These are phyloP conservation scores for Enoplosus armatus DNA, from an alignment of 2,797 vertebrate species.

Conservation along the genomic window DNA sequence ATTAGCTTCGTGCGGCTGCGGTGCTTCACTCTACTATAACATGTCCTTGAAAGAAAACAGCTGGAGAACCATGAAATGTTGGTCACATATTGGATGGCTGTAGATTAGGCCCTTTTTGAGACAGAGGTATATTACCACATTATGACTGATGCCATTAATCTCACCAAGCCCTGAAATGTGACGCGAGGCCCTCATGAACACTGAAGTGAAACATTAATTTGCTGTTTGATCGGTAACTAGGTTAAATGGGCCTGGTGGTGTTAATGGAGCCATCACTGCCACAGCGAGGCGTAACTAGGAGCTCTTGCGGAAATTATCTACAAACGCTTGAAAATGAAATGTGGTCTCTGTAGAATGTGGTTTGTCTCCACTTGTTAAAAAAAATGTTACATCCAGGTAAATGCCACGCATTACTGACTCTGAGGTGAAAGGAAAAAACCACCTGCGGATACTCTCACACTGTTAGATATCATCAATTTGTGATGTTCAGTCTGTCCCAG, in stretches of 20 bases:
- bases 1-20: conserved; percentile 71
- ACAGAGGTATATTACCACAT: conserved; percentile 42
- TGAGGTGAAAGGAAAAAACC: conserved; percentile 45
- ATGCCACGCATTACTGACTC: conserved; percentile 45
- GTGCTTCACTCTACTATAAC: conserved; percentile 50
- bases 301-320: conserved; percentile 73
- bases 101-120: conserved; percentile 25
- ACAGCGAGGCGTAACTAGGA: conserved; percentile 64
- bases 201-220: conserved; percentile 70
- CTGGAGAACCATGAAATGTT: conserved; percentile 52
- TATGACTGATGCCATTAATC: conserved; percentile 59
- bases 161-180: conserved; percentile 43
- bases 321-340: conserved; percentile 64
- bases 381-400: conserved; percentile 41
- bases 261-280: conserved; percentile 74
- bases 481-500: conserved; percentile 42
- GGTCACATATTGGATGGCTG: conserved; percentile 27
- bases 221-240: conserved; percentile 70
- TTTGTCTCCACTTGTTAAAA: conserved; percentile 47
- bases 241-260: conserved; percentile 69
- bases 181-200: conserved; percentile 41
- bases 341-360: conserved; percentile 41
- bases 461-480: conserved; percentile 47
- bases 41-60: conserved; percentile 76
- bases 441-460: conserved; percentile 30